These are phyloP conservation scores for Bubo scandiacus DNA, from an alignment of 2,113 vertebrate species.

Conservation along the genomic window DNA sequence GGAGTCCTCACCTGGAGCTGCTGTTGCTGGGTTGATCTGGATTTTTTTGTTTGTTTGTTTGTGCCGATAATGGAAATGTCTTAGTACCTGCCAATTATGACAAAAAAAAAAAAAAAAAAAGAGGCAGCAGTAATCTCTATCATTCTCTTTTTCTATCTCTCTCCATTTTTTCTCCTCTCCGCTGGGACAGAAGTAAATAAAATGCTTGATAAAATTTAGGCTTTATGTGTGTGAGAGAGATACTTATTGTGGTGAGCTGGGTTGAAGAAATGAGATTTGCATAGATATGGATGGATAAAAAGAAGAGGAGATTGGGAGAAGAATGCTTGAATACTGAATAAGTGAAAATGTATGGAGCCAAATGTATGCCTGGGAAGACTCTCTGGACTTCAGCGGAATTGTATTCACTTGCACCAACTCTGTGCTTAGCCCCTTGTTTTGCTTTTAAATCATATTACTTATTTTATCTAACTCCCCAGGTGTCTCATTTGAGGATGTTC, in stretches of 20 bases:
- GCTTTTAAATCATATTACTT: background rate
- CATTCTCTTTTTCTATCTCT: background rate
- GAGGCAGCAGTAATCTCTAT: background rate
- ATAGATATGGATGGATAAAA: conserved; percentile 60
- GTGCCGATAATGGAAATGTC: conserved; percentile 10
- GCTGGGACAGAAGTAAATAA: conserved; percentile 53
- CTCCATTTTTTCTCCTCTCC: background rate
- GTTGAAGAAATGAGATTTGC: conserved; percentile 64
- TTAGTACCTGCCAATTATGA: conserved; percentile 32
- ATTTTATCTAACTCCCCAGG: background rate
- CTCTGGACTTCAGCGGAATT: background rate
- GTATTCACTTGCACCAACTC: background rate
- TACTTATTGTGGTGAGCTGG: conserved; percentile 53
- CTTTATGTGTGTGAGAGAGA: conserved; percentile 40
- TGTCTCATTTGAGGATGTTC: background rate
- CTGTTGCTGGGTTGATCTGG: background rate
- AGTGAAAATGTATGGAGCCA: background rate
- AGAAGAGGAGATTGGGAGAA: conserved; percentile 36
- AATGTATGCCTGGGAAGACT: background rate
- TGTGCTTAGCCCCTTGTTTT: background rate
- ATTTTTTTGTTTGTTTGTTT: background rate
- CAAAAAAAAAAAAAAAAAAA: background rate
- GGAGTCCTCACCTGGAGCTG: background rate
- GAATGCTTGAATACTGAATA: conserved; percentile 42
- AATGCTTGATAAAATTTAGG: conserved; percentile 66